Evolutionary conservation across 2,113 vertebrate genomes (phyloP), one percentile per base, ranked within the genome.

Genomic region (Dissostichus mawsoni): DNA sequence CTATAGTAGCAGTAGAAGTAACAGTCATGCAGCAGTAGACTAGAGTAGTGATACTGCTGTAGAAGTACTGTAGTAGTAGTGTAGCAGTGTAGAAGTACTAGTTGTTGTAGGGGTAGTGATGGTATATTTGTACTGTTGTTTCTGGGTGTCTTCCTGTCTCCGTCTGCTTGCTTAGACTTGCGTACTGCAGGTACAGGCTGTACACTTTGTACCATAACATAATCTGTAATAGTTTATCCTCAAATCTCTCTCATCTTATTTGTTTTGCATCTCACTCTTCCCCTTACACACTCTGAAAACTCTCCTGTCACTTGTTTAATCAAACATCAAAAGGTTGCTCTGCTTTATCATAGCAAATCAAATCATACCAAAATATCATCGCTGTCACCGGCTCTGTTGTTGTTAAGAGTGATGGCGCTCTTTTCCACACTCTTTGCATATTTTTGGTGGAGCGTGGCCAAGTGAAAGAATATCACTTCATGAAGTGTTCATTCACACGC

Each of bases 361-460:
- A 80, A 88, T 83, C 61, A 81, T 63, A 80, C 73, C 69, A 80
- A 83, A 88, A 84, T 78, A 72, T 79, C 87, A 74, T 25, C 4
- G 69, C 78, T 81, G 86, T 84, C 84, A 66, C 36, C 11, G 33
- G 12, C 51, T 51, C 82, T 83, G 74, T 83, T 87, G 55, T 70
- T 80, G 33, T 83, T 67, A 10, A 78, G 61, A 75, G 25, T 9
- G 59, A 77, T 67, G 67, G 14, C 44, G 47, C 51, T 52, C 69
- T 48, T 5, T 2, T 87, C 45, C n/a, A 2, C 41, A 23, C 53
- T 61, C 75, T 80, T 84, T 80, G 80, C 78, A 86, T 80, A 65
- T 76, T 81, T 84, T 67, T 59, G 9, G 29, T 81, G 74, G 77
- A 75, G 61, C 3, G 3, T 12, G 11, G 74, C 84, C 79, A 83